Evolutionary conservation across 2,113 vertebrate genomes (phyloP).

Genomic region (Rhinopithecus roxellana): DNA sequence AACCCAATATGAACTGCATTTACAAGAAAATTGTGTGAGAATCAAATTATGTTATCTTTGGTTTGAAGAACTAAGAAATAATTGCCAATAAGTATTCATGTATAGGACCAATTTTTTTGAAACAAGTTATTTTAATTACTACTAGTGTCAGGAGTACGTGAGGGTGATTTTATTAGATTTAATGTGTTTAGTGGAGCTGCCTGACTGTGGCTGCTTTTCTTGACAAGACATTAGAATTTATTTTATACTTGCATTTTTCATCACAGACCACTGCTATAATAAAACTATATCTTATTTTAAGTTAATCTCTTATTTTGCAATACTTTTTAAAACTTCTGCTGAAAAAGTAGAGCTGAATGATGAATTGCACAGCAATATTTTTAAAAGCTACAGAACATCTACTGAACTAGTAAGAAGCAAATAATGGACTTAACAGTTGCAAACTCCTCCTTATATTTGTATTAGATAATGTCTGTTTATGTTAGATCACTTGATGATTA

Average conservation of each 20-base stretch:
- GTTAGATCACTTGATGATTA: not conserved
- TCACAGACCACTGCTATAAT: slow-evolving; percentile 58
- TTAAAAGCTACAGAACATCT: not conserved
- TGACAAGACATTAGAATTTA: slow-evolving; percentile 80
- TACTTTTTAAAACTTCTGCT: slow-evolving; percentile 41
- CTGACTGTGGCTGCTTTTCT: slow-evolving; percentile 82
- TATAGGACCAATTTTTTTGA: slow-evolving; percentile 86
- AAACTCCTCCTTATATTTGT: not conserved
- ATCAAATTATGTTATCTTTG: slow-evolving; percentile 89
- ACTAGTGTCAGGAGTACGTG: slow-evolving; percentile 83
- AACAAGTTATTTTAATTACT: slow-evolving; percentile 90
- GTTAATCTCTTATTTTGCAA: slow-evolving; percentile 58
- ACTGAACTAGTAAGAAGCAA: not conserved
- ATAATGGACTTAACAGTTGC: not conserved
- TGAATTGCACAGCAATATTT: not conserved
- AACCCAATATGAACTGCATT: slow-evolving; percentile 84
- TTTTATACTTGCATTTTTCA: slow-evolving; percentile 74
- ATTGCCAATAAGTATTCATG: slow-evolving; percentile 90
- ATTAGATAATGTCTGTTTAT: not conserved
- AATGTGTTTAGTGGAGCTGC: slow-evolving; percentile 83
- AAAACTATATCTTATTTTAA: slow-evolving; percentile 71
- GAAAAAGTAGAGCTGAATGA: slow-evolving; percentile 25
- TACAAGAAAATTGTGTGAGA: slow-evolving; percentile 88
- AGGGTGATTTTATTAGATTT: slow-evolving; percentile 86
- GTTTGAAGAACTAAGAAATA: slow-evolving; percentile 89